Evolutionary conservation across 1,140 invertebrate species (phyloP), one percentile per base, ranked within the genome.

Genomic region (Paraescarpia echinospica): DNA sequence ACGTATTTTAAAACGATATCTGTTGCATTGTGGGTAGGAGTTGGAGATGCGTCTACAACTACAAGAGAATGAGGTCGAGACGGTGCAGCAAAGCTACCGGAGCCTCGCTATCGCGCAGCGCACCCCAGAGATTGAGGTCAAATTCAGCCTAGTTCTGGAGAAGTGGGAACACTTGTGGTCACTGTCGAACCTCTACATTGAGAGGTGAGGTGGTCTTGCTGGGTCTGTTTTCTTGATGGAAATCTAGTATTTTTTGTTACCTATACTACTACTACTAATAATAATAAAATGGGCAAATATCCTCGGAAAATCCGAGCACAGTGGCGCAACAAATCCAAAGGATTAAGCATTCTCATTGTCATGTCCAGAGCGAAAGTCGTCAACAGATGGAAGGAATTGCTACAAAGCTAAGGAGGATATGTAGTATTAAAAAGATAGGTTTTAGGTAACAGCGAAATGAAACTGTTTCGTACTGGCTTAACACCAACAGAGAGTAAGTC

Each of bases 111-210:
- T 98, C 91, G 97, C 98, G 98, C 92, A 94, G 94, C 94, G 95
- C 95, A 99, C 98, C 0, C 98, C 98, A 0, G 97, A 98, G 59
- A 97, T 99, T 95, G 98, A 99, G 96, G 98, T 98, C 95, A 98
- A 97, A 94, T 97, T 98, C 92, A 98, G 99, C 95, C 97, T 97
- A 93, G 97, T 99, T 0, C 97, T 98, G 94, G 97, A 98, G 94
- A 98, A 98, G 94, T 99, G 98, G 99, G 98, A 99, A 95, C 97
- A 98, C 93, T 96, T 99, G 93, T 98, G 98, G 97, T 97, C 97
- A 92, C 96, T 98, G 92, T 98, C 98, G 89, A 97, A 98, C 95
- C 96, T 99, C 34, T 99, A 99, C 95, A 97, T 98, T 48, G 98
- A 99, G 95, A 97, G 97, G 96, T 97, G 94, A 94, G 92, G 91